Conservation (phyloP, 2,113 vertebrate genomes). For the Grammomys dolichurus region DNA sequence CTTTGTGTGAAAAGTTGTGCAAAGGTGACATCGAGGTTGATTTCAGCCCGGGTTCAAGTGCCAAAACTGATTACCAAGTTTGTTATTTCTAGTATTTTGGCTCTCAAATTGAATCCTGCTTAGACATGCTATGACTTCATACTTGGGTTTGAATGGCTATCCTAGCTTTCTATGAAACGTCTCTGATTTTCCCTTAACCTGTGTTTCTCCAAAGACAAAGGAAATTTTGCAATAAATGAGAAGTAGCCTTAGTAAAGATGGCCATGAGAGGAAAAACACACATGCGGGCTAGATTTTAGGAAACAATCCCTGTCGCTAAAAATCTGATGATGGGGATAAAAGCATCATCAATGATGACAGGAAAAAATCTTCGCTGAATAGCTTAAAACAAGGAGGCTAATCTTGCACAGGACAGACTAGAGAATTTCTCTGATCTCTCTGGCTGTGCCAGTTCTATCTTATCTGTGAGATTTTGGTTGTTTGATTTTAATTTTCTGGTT, state of each 20-base stretch:
- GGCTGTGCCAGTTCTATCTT: background rate
- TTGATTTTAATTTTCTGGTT: background rate
- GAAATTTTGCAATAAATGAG: constrained; percentile 11
- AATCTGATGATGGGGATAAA: background rate
- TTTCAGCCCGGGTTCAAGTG: constrained; percentile 51
- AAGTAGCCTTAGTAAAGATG: constrained; percentile 16
- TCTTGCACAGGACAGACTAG: background rate
- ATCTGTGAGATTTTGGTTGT: background rate
- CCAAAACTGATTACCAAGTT: constrained; percentile 48
- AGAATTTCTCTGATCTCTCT: constrained; percentile 16
- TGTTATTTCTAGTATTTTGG: constrained; percentile 51
- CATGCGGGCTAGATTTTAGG: background rate
- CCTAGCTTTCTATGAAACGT: constrained; percentile 29
- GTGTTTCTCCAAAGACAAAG: constrained; percentile 48
- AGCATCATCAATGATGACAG: background rate
- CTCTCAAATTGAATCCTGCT: constrained; percentile 46
- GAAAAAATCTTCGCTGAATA: background rate
- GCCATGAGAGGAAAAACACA: background rate
- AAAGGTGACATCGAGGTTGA: background rate
- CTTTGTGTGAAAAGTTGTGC: constrained; percentile 13
- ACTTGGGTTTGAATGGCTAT: constrained; percentile 31
- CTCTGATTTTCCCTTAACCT: constrained; percentile 40
- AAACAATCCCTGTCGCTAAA: background rate
- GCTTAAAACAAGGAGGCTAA: background rate
- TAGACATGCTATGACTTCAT: constrained; percentile 33